Evolutionary conservation across 2,113 vertebrate species (phyloP).

Genomic region (Macrotus californicus): DNA sequence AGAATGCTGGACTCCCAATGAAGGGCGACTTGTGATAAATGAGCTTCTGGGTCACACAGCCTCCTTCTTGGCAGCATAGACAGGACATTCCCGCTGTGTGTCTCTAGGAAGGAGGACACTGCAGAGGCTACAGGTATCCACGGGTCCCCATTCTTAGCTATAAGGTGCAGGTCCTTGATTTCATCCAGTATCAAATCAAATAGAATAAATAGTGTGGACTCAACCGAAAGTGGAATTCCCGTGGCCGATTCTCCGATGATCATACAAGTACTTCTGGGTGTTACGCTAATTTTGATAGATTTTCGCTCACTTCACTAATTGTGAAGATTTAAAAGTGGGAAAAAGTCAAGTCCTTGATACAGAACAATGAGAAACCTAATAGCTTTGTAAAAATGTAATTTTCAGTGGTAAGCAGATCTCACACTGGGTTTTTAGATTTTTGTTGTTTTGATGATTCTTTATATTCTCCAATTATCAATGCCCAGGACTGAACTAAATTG

Average conservation of each 20-base stretch:
- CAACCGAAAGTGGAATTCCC: not conserved
- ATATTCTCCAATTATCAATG: not conserved
- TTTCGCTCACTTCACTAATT: not conserved
- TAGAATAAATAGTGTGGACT: not conserved
- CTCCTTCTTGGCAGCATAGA: too few relatives aligned
- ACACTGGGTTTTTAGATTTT: slow-evolving; percentile 49
- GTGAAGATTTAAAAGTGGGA: not conserved
- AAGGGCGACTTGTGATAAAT: too few relatives aligned
- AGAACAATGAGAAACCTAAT: not conserved
- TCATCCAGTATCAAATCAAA: not conserved
- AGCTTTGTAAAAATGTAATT: not conserved
- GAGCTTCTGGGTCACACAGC: too few relatives aligned
- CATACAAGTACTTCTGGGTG: too few relatives aligned
- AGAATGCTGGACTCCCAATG: too few relatives aligned
- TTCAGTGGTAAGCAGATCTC: slow-evolving; percentile 61
- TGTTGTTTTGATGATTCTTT: not conserved
- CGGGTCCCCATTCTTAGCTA: not conserved
- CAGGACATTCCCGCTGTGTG: too few relatives aligned
- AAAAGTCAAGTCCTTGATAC: not conserved
- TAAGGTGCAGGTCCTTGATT: not conserved
- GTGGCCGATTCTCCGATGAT: not conserved
- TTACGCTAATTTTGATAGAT: not conserved
- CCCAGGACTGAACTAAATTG: not conserved
- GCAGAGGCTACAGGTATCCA: not conserved
- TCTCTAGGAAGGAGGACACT: too few relatives aligned